Base-by-base conservation (phyloP, 2,797 vertebrate species). In the Chaenodraco wilsoni region DNA sequence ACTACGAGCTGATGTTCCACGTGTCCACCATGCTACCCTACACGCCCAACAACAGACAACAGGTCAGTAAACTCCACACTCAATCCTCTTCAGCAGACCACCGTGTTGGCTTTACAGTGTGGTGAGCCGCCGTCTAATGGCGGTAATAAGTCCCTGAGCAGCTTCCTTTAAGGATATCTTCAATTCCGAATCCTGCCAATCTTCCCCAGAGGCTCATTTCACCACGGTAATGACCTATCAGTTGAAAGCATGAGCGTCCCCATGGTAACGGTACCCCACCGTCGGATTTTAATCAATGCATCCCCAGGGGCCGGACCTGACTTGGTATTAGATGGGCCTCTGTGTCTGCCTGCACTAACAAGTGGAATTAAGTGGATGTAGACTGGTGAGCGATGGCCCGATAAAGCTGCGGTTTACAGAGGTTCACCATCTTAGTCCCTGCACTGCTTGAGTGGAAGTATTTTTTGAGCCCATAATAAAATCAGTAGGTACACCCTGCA, bases 1-100 rank as follows among this genome's bases (percentile, higher is more conserved):
- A 99, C 92, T 99, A 98, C 14, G 98, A 99, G 81, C 94, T 99
- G 92, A 99, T 99, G 98, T 99, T 99, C 87, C 98, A 99, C 5
- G 97, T 99, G 65, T 99, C 97, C 66, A 98, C 97, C 52, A 95
- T 99, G 94, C 96, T 98, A 70, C 98, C 98, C 44, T 97, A 98
- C 87, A 99, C 97, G 56, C 97, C 98, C 54, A 99, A 94, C 93
- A 99, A 99, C 89, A 95, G 96, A 76, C 98, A 99, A 87, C 98
- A 99, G 97, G 98, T 98, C 90, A 74, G 95, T 84, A 51, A 74
- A 76, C 55, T 8, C 21, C 3, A 3, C 44, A 13, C 65, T 43
- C 14, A 9, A 0, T 49, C 21, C 52, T 67, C 17, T n/a, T 55
- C 59, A 54, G 49, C 63, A n/a, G 60, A 27, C 78, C 82, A 56